Percentiles rank a stretch among this genome's conserved stretches.
Evolutionary conservation across 2,113 vertebrate genomes (phyloP).

Genomic region (Willisornis vidua): DNA sequence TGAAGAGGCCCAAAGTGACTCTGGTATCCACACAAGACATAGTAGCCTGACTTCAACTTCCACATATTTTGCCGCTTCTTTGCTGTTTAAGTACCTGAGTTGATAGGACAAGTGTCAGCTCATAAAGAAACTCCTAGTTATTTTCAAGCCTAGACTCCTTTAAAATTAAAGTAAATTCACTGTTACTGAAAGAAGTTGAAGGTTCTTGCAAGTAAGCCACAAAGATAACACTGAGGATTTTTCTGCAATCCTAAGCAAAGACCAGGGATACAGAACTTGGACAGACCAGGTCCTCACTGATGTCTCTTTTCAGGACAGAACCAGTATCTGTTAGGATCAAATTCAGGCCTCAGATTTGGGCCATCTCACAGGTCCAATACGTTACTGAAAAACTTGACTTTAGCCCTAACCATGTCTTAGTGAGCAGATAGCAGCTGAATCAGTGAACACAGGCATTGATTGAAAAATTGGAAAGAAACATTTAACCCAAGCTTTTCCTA

Average conservation of each 20-base stretch:
- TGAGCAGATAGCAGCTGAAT: not conserved
- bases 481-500: not conserved
- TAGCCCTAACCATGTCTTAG: not conserved
- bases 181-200: not conserved
- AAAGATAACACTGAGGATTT: not conserved
- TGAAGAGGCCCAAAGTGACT: not conserved
- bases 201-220: not conserved
- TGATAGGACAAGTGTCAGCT: not conserved
- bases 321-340: not conserved
- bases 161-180: not conserved
- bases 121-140: not conserved
- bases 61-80: not conserved
- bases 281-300: not conserved
- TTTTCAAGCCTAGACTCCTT: not conserved
- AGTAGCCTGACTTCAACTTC: not conserved
- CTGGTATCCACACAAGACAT: not conserved
- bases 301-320: not conserved
- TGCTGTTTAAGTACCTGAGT: not conserved
- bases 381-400: not conserved
- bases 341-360: not conserved
- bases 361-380: not conserved
- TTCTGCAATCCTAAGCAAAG: not conserved
- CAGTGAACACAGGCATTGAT: not conserved
- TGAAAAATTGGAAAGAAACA: not conserved
- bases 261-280: not conserved